Evolutionary conservation across 2,113 vertebrate genomes (phyloP).

Genomic region (Dendrocopos noguchii): DNA sequence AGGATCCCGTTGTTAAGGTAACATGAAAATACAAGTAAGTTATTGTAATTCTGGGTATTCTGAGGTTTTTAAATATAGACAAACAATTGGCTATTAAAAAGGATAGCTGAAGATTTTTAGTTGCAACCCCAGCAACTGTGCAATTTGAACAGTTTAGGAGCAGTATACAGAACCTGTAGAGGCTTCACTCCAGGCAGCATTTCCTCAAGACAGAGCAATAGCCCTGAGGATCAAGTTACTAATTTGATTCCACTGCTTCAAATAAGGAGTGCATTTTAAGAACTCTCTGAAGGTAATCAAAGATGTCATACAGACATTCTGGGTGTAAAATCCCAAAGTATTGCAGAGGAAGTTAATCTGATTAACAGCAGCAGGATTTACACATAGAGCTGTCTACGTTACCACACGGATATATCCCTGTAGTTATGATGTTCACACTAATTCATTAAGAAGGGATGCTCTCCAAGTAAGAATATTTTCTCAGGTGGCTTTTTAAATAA

Average conservation of each 20-base stretch:
- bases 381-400: neutral
- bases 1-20: neutral
- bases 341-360: constrained; percentile 23
- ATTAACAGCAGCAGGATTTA: constrained; percentile 31
- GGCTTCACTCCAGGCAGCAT: neutral
- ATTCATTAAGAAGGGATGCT: neutral
- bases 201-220: neutral
- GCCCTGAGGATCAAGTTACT: neutral
- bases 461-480: neutral
- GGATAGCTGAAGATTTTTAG: neutral
- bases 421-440: neutral
- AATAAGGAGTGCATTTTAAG: neutral
- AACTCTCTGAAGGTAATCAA: constrained; percentile 8
- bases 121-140: neutral
- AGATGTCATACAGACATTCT: neutral
- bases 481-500: neutral
- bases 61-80: neutral
- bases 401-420: neutral
- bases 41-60: neutral
- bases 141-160: neutral
- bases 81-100: neutral
- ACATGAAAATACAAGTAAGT: neutral
- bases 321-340: constrained; percentile 11
- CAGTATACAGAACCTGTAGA: neutral
- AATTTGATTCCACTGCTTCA: neutral